phyloP scores from a whole-genome alignment of 2,888 invertebrate genomes.

The Drosophila algonquin region DNA sequence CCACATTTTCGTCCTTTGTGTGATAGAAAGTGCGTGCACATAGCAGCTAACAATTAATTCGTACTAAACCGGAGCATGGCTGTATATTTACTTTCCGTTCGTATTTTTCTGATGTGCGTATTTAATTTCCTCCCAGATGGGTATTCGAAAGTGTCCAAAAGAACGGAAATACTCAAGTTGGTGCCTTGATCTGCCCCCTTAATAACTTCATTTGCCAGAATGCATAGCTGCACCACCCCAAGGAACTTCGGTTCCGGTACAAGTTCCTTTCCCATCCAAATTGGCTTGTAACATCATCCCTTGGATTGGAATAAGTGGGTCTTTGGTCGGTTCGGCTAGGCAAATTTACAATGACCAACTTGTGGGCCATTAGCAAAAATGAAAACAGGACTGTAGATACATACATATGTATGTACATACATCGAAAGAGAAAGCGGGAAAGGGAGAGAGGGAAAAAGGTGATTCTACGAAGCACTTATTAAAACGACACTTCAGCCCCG shows the following conservation, averaged over 20 bases:
- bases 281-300: constrained; percentile 43
- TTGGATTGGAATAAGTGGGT: constrained; percentile 55
- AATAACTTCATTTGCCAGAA: constrained; percentile 34
- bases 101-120: no score
- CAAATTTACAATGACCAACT: constrained; percentile 71
- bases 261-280: constrained; percentile 65
- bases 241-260: neutral
- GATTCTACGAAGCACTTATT: constrained; percentile 66
- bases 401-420: neutral
- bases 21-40: no score
- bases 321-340: constrained; percentile 53
- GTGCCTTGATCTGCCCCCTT: no score
- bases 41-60: no score
- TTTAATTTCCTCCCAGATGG: neutral
- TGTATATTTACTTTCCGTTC: no score
- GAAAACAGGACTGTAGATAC: constrained; percentile 52
- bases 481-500: constrained; percentile 70
- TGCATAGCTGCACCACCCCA: constrained; percentile 21
- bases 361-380: constrained; percentile 74
- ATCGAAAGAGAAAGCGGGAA: no score
- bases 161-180: neutral
- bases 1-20: no score
- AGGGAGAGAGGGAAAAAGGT: constrained; percentile 12
- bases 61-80: no score
- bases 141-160: constrained; percentile 12